A percentile compares a stretch with the other conserved stretches of the same genome.
Evolutionary conservation across 2,113 vertebrate species (phyloP).

Genomic region (Eonycteris spelaea): DNA sequence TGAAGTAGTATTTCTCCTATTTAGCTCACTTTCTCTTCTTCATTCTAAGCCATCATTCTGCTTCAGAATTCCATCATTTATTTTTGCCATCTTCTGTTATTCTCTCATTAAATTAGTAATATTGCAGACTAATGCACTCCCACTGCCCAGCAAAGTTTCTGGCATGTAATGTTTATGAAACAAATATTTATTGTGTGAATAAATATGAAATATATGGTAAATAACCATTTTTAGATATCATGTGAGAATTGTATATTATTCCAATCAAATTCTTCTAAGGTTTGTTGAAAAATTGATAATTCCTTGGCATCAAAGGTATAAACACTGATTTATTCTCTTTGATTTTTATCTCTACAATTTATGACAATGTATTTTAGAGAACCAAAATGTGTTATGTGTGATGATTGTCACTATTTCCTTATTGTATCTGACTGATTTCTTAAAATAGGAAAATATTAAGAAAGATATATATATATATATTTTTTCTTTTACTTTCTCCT

Average conservation of each 20-base stretch:
- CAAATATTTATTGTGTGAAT: background rate
- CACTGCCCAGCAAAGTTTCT: background rate
- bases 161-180: background rate
- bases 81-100: background rate
- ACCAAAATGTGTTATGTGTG: background rate
- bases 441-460: background rate
- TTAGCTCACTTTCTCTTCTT: background rate
- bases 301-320: background rate
- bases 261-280: background rate
- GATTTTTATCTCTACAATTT: background rate
- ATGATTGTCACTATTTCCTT: background rate
- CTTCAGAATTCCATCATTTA: background rate
- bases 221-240: background rate
- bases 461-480: background rate
- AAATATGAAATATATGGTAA: background rate
- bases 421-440: background rate
- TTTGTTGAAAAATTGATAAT: conserved; percentile 30
- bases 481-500: background rate
- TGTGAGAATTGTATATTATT: background rate
- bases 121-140: background rate
- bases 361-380: background rate
- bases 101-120: background rate
- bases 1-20: background rate
- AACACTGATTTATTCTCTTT: conserved; percentile 14
- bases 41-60: background rate